phyloP scores from a whole-genome alignment of 2,888 invertebrate species.

The Smittia aterrima region DNA sequence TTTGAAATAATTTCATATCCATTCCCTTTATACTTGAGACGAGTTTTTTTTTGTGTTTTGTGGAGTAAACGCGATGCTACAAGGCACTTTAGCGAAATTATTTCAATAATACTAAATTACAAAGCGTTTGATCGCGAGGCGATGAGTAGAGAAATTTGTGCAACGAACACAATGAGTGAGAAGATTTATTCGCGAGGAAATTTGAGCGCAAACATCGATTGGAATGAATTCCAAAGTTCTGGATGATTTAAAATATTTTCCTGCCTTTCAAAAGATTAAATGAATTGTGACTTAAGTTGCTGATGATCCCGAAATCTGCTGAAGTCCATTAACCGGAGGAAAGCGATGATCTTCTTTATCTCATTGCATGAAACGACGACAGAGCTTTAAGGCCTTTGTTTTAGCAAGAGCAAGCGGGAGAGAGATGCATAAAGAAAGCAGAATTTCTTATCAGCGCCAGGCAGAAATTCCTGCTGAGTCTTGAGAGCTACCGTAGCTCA shows the following conservation, averaged over 20 bases:
- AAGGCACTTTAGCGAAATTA: slow-evolving; percentile 32
- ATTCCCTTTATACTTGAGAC: neutral
- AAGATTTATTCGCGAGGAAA: too few species aligned
- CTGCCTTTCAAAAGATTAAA: too few species aligned
- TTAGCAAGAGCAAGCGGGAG: too few species aligned
- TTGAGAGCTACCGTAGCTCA: slow-evolving; percentile 19
- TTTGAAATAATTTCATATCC: slow-evolving; percentile 20
- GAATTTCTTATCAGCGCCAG: slow-evolving; percentile 8
- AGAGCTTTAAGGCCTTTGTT: neutral
- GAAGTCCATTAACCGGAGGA: neutral
- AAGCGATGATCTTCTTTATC: slow-evolving; percentile 12
- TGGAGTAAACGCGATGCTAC: slow-evolving; percentile 36
- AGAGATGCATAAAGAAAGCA: slow-evolving; percentile 18
- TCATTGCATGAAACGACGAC: neutral
- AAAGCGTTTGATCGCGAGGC: slow-evolving; percentile 13
- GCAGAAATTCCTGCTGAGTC: neutral
- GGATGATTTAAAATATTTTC: too few species aligned
- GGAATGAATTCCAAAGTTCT: too few species aligned
- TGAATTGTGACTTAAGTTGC: neutral
- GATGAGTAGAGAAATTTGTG: neutral
- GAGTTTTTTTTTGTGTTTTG: slow-evolving; percentile 23
- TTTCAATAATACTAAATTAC: slow-evolving; percentile 28
- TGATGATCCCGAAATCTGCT: neutral
- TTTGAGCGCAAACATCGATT: too few species aligned
- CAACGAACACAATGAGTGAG: neutral